phyloP scores from a whole-genome alignment of 2,797 vertebrate genomes.

The Catostomus latipinnis region DNA sequence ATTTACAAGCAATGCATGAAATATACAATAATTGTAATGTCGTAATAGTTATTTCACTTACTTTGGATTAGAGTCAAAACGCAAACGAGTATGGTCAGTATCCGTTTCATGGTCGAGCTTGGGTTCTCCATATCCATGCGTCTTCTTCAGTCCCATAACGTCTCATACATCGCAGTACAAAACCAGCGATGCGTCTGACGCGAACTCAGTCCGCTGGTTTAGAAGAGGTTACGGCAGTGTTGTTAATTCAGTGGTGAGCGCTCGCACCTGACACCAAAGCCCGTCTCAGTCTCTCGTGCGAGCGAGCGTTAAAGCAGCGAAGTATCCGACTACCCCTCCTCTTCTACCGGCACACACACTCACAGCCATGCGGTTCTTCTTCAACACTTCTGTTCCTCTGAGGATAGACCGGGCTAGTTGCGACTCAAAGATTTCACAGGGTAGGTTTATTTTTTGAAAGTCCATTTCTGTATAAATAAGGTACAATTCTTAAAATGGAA shows the following conservation, averaged over 20 bases:
- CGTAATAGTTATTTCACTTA: constrained; percentile 66
- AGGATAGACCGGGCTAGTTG: too few species aligned
- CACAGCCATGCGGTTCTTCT: not conserved
- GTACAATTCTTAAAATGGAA: too few species aligned
- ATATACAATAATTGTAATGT: not conserved
- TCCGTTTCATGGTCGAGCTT: constrained; percentile 72
- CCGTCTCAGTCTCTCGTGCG: not conserved
- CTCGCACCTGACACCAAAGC: not conserved
- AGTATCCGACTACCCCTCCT: not conserved
- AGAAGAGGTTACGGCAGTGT: not conserved
- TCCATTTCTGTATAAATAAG: too few species aligned
- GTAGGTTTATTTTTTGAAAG: too few species aligned
- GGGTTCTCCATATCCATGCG: constrained; percentile 50
- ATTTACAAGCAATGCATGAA: not conserved
- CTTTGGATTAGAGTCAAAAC: constrained; percentile 69
- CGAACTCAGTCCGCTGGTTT: not conserved
- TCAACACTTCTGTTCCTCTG: not conserved
- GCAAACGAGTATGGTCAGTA: constrained; percentile 69
- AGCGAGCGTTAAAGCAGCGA: not conserved
- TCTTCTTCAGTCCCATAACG: constrained; percentile 56
- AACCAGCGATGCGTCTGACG: not conserved
- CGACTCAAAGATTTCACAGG: too few species aligned
- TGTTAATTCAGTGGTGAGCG: not conserved
- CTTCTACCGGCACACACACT: not conserved
- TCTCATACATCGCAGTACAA: constrained; percentile 49